A percentile compares a stretch with the other conserved stretches of the same genome.
Conservation (phyloP, 1,140 invertebrate species). For the Ips typographus region DNA sequence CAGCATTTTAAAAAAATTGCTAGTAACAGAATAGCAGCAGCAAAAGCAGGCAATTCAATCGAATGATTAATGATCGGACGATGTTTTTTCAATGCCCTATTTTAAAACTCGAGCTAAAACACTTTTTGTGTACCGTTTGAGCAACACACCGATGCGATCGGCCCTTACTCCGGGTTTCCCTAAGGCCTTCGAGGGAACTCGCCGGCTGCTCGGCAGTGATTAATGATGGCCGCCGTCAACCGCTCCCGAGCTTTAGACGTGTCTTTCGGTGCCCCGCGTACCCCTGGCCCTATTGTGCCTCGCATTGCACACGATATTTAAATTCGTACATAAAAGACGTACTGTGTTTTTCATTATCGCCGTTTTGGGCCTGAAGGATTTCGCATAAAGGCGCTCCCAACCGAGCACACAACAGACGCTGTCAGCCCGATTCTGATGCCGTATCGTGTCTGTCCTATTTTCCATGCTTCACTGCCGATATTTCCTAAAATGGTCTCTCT, state of each 20-base stretch:
- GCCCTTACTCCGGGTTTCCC: slow-evolving; percentile 35
- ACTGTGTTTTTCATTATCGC: slow-evolving; percentile 52
- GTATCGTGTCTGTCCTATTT: slow-evolving; percentile 1
- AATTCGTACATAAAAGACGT: slow-evolving; percentile 50
- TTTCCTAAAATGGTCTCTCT: not conserved
- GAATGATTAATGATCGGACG: slow-evolving; percentile 23
- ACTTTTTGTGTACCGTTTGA: slow-evolving; percentile 34
- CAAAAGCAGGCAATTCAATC: slow-evolving; percentile 4
- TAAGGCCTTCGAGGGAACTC: slow-evolving; percentile 37
- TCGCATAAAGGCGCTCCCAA: slow-evolving; percentile 43
- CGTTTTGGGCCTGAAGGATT: slow-evolving; percentile 49
- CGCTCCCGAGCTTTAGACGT: slow-evolving; percentile 52
- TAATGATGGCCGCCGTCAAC: slow-evolving; percentile 50
- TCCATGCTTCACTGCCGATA: not conserved
- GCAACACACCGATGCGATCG: slow-evolving; percentile 31
- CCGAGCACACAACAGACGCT: slow-evolving; percentile 19
- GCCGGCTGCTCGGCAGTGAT: slow-evolving; percentile 49
- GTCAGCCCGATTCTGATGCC: slow-evolving; percentile 11
- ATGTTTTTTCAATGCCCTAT: slow-evolving; percentile 30
- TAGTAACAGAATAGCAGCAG: slow-evolving; percentile 6
- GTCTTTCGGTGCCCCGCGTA: slow-evolving; percentile 48
- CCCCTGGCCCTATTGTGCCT: slow-evolving; percentile 45
- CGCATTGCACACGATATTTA: slow-evolving; percentile 51
- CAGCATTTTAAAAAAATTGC: not conserved
- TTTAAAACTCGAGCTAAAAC: slow-evolving; percentile 34